Evolutionary conservation across 2,888 invertebrate genomes (phyloP), one percentile per base, ranked within the genome.

Genomic region (Notocelia uddmanniana): DNA sequence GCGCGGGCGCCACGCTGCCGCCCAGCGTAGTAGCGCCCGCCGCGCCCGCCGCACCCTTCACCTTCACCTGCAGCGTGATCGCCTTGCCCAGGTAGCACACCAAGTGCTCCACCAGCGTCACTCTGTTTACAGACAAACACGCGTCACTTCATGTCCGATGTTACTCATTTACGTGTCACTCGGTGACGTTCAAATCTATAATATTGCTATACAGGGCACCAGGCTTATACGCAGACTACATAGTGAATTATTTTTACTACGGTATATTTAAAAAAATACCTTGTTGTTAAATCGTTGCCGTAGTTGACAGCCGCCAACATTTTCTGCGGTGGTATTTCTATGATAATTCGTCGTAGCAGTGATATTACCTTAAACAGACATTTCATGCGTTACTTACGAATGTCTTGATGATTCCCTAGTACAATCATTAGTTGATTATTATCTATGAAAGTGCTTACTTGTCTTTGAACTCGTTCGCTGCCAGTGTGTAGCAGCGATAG

Each of bases 381-480:
- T 2, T 72, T 21, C 1, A 5, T 3, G 3, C 41, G 15, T 41
- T 15, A 41, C 3, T 5, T 5, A 41, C 0, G 15, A 45, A 45
- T 45, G 1, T 45, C 13, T 3, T 13, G 5, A 41, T 13, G 18
- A 19, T 9, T 3, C 11, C 11, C 9, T 0, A 45, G 45, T 13
- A 10, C 10, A 50, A 50, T 19, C 18, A 19, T 6, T 50, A 19
- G 50, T 9, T 19, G 11, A 11, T 9, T 18, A 50, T 6, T 19
- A 50, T 52, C 11, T 1, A 60, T 48, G 23, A n/a, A 26, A 23
- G 26, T 23, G 69, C 75, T 79, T 84, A 96, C 98, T 94, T 99
- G 99, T 87, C 99, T 94, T 85, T 99, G 99, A 0, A 99, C 98
- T 73, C 99, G 95, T 67, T 98, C 98, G 80, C 98, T 98, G 71